Conservation (phyloP, 92 coral and sea anemone species). For the Epizoanthus stellaris region DNA sequence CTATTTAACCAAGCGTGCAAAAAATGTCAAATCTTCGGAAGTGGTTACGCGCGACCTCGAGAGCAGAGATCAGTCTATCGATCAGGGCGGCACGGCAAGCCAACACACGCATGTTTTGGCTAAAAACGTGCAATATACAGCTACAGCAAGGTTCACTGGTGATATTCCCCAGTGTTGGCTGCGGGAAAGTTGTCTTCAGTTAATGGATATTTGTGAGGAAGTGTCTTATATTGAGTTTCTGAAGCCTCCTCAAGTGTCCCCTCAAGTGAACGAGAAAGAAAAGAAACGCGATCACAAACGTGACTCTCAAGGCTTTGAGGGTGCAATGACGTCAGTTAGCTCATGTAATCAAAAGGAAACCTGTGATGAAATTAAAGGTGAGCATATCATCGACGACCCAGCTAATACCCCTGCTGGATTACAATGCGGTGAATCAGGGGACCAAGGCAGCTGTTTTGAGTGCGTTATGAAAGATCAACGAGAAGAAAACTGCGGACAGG, state of each 20-base stretch:
- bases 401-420: background rate
- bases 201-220: slow-evolving; percentile 11
- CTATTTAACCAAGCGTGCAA: slow-evolving; percentile 1
- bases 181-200: slow-evolving; percentile 10
- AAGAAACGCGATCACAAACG: background rate
- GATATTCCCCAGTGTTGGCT: slow-evolving; percentile 4
- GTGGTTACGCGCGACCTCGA: background rate
- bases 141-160: background rate
- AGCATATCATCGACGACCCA: background rate
- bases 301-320: background rate
- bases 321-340: background rate
- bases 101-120: background rate
- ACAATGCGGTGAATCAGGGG: background rate
- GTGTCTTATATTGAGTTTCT: slow-evolving; percentile 1
- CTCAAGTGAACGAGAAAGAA: background rate
- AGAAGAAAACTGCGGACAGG: background rate
- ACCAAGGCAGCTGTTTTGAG: background rate
- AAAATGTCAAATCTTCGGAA: slow-evolving; percentile 4
- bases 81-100: background rate
- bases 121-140: background rate
- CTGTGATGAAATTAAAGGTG: background rate
- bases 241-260: background rate
- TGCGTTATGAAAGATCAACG: background rate
- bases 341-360: background rate
- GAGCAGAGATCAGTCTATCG: background rate